Percentiles rank a stretch among this genome's conserved stretches.
Conservation (phyloP, 2,113 vertebrate genomes). For the Leptobrachium ailaonicum region DNA sequence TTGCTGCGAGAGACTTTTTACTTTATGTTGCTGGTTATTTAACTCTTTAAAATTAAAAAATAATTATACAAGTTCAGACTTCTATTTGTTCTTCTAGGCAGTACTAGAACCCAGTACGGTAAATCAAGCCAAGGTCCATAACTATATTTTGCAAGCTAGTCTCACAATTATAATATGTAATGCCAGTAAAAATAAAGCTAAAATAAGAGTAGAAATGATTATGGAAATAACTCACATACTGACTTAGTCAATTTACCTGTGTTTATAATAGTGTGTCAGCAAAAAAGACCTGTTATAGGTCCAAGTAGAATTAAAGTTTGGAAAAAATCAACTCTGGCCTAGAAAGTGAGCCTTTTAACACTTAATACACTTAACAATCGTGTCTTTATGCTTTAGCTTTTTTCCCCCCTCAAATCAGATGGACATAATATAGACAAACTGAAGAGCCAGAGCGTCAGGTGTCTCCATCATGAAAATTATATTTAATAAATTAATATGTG, state of each 20-base stretch:
- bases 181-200: slow-evolving; percentile 35
- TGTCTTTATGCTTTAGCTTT: no score
- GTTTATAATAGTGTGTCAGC: slow-evolving; percentile 37
- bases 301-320: slow-evolving; percentile 30
- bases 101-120: background rate
- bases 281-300: slow-evolving; percentile 19
- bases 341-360: no score
- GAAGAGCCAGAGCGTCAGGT: no score
- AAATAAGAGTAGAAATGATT: slow-evolving; percentile 22
- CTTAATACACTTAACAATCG: no score
- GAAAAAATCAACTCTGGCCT: background rate
- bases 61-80: background rate
- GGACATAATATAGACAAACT: no score
- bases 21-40: no score
- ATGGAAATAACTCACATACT: slow-evolving; percentile 25
- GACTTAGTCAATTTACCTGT: slow-evolving; percentile 24
- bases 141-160: slow-evolving; percentile 17
- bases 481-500: no score
- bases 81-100: slow-evolving; percentile 10
- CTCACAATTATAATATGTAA: slow-evolving; percentile 17
- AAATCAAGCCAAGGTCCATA: background rate
- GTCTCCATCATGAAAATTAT: no score
- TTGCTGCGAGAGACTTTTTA: no score
- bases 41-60: no score
- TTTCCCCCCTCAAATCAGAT: background rate